Percentiles rank a stretch among this genome's conserved stretches.
phyloP scores from a whole-genome alignment of 2,113 vertebrate genomes.

The Hippocampus mohnikei region DNA sequence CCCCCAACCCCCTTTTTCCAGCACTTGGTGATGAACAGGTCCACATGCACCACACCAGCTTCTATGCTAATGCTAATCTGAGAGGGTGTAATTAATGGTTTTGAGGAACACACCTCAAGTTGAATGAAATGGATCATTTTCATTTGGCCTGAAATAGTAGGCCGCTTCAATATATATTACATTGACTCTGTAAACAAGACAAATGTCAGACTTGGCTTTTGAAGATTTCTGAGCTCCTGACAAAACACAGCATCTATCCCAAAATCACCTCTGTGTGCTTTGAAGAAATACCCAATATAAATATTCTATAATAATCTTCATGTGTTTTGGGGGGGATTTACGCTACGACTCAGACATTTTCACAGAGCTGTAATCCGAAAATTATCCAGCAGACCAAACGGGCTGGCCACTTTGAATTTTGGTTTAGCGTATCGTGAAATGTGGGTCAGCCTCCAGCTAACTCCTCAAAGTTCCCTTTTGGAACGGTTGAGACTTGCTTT shows the following conservation, averaged over 20 bases:
- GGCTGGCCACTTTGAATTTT: conserved; percentile 15
- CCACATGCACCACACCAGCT: conserved; percentile 5
- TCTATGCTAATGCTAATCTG: conserved; percentile 54
- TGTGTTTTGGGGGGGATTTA: conserved; percentile 10
- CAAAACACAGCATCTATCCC: neutral
- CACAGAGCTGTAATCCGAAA: conserved; percentile 36
- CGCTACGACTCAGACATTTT: conserved; percentile 1
- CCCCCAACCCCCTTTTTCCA: neutral
- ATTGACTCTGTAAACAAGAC: conserved; percentile 6
- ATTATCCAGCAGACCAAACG: conserved; percentile 16
- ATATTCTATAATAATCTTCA: conserved; percentile 6
- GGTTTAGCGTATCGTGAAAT: conserved; percentile 10
- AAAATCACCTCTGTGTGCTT: neutral
- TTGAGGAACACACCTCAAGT: too few relatives aligned
- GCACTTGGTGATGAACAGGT: conserved; percentile 30
- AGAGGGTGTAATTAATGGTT: conserved; percentile 40
- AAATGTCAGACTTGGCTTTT: conserved; percentile 18
- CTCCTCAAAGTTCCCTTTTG: conserved; percentile 26
- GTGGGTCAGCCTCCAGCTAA: conserved; percentile 37
- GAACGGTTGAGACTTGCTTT: neutral
- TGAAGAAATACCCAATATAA: neutral
- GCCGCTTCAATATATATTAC: too few relatives aligned
- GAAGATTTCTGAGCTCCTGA: neutral
- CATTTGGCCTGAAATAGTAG: too few relatives aligned
- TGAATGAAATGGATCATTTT: too few relatives aligned